Evolutionary conservation across 2,113 vertebrate species (phyloP).

Genomic region (Cygnus buccinator): DNA sequence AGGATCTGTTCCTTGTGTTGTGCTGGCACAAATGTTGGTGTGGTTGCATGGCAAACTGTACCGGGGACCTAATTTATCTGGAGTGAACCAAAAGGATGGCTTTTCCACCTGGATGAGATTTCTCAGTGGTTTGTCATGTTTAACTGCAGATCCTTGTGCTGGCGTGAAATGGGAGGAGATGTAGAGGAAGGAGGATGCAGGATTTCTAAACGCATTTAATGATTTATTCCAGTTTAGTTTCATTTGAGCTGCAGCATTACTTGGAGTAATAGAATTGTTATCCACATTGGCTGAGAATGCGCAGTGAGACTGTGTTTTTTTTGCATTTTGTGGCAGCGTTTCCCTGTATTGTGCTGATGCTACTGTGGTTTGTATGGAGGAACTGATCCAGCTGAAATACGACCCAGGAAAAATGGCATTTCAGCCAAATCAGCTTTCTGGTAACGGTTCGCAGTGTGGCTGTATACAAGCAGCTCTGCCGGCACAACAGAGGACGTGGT

Average conservation of each 20-base stretch:
- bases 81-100: background rate
- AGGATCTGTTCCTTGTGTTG: background rate
- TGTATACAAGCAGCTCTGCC: background rate
- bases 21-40: background rate
- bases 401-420: background rate
- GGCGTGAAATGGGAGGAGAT: background rate
- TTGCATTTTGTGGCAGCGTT: background rate
- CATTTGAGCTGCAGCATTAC: background rate
- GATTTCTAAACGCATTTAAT: background rate
- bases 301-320: background rate
- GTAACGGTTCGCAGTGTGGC: background rate
- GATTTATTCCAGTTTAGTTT: background rate
- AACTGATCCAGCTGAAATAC: background rate
- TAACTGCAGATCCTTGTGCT: background rate
- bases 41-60: background rate
- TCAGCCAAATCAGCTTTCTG: background rate
- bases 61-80: background rate
- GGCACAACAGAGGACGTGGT: background rate
- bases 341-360: background rate
- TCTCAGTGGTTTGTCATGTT: background rate
- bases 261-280: background rate
- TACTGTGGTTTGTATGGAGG: background rate
- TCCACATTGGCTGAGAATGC: background rate
- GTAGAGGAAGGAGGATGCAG: background rate
- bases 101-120: background rate